phyloP scores from a whole-genome alignment of 1,140 invertebrate species.

The Panagrolaimus sp. region DNA sequence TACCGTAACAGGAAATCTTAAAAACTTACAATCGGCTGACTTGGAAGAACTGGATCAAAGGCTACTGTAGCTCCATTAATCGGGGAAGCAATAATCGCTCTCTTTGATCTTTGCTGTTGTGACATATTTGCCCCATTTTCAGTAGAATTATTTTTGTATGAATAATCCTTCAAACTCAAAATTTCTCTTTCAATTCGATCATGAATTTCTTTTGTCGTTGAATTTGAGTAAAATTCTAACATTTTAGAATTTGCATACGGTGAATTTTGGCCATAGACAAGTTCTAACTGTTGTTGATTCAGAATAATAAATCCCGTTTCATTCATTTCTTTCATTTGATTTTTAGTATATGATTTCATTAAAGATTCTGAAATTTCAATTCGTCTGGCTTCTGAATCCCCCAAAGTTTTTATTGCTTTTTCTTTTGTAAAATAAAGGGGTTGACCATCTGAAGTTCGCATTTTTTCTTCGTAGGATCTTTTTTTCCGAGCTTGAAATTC shows the following conservation, averaged over 20 bases:
- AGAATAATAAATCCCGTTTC: slow-evolving; percentile 47
- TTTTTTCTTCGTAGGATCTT: neutral
- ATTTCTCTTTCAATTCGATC: slow-evolving; percentile 36
- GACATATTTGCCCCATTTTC: neutral
- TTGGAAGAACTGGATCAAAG: slow-evolving; percentile 22
- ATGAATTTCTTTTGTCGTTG: slow-evolving; percentile 26
- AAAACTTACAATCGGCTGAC: neutral
- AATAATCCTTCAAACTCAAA: slow-evolving; percentile 14
- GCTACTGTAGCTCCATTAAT: slow-evolving; percentile 22
- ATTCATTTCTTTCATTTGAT: slow-evolving; percentile 47
- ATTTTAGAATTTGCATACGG: slow-evolving; percentile 42
- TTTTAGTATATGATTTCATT: slow-evolving; percentile 6
- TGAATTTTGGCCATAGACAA: slow-evolving; percentile 51
- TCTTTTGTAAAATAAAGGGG: slow-evolving; percentile 57
- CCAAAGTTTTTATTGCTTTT: slow-evolving; percentile 23
- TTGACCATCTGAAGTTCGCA: slow-evolving; percentile 35
- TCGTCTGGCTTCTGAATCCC: neutral
- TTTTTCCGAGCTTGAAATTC: slow-evolving; percentile 13
- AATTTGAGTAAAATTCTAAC: slow-evolving; percentile 22
- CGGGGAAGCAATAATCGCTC: slow-evolving; percentile 42
- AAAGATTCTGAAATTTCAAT: neutral
- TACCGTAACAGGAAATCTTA: too few species aligned
- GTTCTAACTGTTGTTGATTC: slow-evolving; percentile 39
- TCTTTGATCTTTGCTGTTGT: slow-evolving; percentile 8
- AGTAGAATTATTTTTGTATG: neutral